phyloP scores from a whole-genome alignment of 2,113 vertebrate genomes.

The Ramphastos sulfuratus region DNA sequence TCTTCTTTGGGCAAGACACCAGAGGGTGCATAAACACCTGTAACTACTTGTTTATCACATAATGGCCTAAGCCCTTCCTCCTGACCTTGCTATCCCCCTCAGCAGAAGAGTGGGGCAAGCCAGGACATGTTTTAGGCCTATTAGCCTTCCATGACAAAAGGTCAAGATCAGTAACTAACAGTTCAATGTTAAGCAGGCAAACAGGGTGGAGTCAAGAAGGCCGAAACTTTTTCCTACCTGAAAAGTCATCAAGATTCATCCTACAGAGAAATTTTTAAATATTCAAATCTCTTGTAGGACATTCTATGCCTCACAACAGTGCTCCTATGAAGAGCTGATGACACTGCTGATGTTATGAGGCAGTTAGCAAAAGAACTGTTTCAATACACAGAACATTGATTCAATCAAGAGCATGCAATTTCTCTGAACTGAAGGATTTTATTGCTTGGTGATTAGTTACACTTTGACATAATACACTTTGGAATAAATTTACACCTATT shows the following conservation, averaged over 20 bases:
- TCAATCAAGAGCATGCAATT: not conserved
- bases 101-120: too few relatives aligned
- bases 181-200: not conserved
- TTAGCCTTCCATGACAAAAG: not conserved
- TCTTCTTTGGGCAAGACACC: too few relatives aligned
- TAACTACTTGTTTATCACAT: too few relatives aligned
- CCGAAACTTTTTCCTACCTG: not conserved
- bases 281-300: not conserved
- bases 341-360: not conserved
- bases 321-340: not conserved
- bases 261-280: not conserved
- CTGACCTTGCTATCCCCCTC: too few relatives aligned
- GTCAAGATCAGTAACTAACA: not conserved
- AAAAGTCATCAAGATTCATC: not conserved
- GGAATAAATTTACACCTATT: constrained; percentile 17
- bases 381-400: not conserved
- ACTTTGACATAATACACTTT: constrained; percentile 2
- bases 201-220: not conserved
- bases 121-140: too few relatives aligned
- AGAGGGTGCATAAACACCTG: too few relatives aligned
- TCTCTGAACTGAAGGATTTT: constrained; percentile 47
- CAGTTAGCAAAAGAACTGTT: not conserved
- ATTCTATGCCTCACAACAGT: not conserved
- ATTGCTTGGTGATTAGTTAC: constrained; percentile 54
- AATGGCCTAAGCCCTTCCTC: too few relatives aligned